Conservation (phyloP, 2,888 invertebrate species). For the Eupeodes latifasciatus region DNA sequence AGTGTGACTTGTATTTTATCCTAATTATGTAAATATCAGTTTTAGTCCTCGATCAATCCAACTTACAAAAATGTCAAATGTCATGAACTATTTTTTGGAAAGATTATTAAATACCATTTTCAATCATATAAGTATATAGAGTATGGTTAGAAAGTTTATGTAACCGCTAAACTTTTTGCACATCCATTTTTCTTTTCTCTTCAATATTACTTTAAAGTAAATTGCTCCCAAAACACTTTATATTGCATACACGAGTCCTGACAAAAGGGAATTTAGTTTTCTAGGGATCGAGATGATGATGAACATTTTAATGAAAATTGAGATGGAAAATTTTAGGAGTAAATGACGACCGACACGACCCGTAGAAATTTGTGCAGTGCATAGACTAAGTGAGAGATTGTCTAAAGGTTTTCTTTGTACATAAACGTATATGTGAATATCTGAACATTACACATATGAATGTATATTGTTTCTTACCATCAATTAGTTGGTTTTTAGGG, state of each 20-base stretch:
- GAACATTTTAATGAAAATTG: conserved; percentile 69
- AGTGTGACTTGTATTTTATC: too few relatives aligned
- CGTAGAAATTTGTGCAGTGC: conserved; percentile 1
- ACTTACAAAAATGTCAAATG: too few relatives aligned
- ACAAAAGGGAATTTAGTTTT: background rate
- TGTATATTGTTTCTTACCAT: too few relatives aligned
- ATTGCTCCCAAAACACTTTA: too few relatives aligned
- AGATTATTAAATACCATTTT: background rate
- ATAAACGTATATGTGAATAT: background rate
- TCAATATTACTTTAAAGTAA: background rate
- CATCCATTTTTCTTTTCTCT: background rate
- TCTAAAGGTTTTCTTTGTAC: conserved; percentile 18
- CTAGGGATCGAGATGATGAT: background rate
- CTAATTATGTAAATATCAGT: too few relatives aligned
- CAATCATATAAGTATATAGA: background rate
- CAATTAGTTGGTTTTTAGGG: too few relatives aligned
- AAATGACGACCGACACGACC: background rate
- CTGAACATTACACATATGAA: background rate
- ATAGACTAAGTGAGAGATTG: conserved; percentile 54
- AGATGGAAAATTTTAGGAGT: conserved; percentile 58
- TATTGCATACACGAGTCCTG: too few relatives aligned
- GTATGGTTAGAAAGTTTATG: background rate
- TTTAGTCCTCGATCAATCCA: too few relatives aligned
- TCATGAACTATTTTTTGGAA: too few relatives aligned
- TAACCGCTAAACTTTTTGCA: background rate